Conservation (phyloP, 2,888 invertebrate species). For the Cryptocephalus moraei region DNA sequence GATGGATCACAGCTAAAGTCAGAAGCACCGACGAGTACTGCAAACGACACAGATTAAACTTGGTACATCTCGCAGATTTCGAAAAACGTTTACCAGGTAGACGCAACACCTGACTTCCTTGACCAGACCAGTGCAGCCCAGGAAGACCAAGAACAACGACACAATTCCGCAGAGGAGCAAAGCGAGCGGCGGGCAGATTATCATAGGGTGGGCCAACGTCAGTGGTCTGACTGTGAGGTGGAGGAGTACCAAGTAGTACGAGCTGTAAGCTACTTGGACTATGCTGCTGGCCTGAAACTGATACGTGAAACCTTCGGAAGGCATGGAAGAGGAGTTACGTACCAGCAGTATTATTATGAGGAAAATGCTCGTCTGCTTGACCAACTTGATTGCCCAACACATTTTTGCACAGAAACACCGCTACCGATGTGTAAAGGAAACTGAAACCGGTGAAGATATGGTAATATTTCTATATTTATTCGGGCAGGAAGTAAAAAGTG, state of each 20-base stretch:
- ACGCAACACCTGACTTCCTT: slow-evolving; percentile 8
- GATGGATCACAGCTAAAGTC: slow-evolving; percentile 2
- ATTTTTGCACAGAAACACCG: background rate
- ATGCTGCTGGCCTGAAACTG: slow-evolving; percentile 3
- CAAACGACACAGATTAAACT: background rate
- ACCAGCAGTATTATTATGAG: background rate
- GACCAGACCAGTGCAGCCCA: slow-evolving; percentile 7
- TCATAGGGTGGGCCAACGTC: slow-evolving; percentile 4
- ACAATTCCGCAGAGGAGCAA: slow-evolving; percentile 5
- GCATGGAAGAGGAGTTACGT: background rate
- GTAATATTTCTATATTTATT: background rate
- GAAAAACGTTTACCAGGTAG: slow-evolving; percentile 5
- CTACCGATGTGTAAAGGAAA: too few relatives aligned
- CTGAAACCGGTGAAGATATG: too few relatives aligned
- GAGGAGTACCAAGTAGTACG: slow-evolving; percentile 2
- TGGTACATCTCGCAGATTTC: too few relatives aligned
- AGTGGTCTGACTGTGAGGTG: slow-evolving; percentile 1
- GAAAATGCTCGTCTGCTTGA: background rate
- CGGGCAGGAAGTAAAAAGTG: slow-evolving; percentile 2
- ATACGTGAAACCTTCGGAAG: background rate
- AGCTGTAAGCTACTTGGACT: slow-evolving; percentile 3
- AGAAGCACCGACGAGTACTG: slow-evolving; percentile 7
- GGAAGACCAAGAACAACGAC: slow-evolving; percentile 1
- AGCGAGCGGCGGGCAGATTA: slow-evolving; percentile 3
- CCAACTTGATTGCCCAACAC: slow-evolving; percentile 1